These are phyloP conservation scores for Zaprionus camerounensis DNA, from an alignment of 1,140 invertebrate species.

Conservation along the genomic window DNA sequence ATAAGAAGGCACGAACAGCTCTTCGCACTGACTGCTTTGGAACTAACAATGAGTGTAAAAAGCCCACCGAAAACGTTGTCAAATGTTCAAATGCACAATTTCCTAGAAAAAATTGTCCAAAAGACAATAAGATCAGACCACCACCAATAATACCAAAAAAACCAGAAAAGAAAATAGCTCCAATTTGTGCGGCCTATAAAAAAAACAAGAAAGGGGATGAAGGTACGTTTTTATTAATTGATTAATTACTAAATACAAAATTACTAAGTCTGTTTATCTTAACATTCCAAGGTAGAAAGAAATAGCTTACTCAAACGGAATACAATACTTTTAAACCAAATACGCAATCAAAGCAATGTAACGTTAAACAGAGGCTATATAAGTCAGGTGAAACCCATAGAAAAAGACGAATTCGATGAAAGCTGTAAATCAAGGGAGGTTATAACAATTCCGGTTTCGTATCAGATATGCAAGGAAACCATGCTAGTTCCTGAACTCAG, in stretches of 20 bases:
- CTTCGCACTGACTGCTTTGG: conserved; percentile 52
- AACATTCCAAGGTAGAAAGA: conserved; percentile 47
- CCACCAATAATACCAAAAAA: background rate
- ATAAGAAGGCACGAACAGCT: conserved; percentile 37
- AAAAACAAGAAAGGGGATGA: conserved; percentile 9
- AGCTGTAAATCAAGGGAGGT: conserved; percentile 20
- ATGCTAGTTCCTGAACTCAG: conserved; percentile 31
- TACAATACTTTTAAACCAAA: conserved; percentile 9
- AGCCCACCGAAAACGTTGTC: background rate
- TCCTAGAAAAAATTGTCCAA: conserved; percentile 60
- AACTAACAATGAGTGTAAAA: background rate
- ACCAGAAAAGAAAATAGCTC: conserved; percentile 26
- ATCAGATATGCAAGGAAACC: conserved; percentile 39
- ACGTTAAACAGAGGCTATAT: background rate
- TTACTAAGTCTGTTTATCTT: background rate
- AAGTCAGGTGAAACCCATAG: background rate
- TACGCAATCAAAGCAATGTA: conserved; percentile 1
- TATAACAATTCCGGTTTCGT: conserved; percentile 43
- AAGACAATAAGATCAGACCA: background rate
- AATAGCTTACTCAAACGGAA: conserved; percentile 26
- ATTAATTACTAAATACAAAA: background rate
- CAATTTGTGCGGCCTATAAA: conserved; percentile 9
- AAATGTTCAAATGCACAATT: conserved; percentile 34
- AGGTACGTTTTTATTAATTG: conserved; percentile 21
- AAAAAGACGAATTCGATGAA: background rate